Evolutionary conservation across 2,888 invertebrate species (phyloP).

Genomic region (Coelopa pilipes): DNA sequence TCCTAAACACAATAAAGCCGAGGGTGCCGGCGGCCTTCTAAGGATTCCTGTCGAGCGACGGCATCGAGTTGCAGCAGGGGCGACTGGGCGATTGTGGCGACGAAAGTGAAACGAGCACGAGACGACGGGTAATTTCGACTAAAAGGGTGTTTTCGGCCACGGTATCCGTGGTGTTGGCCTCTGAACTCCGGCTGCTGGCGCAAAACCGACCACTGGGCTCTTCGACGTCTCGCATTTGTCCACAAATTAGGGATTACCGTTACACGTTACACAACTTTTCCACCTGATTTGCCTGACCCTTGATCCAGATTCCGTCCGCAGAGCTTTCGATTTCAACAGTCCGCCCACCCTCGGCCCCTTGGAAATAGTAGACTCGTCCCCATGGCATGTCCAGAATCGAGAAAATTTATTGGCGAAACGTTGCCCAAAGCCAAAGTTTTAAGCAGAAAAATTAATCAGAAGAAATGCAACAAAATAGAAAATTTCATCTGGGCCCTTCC

Average conservation of each 20-base stretch:
- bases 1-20: too few species aligned
- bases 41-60: too few species aligned
- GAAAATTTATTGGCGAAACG: constrained; percentile 35
- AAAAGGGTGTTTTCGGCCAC: constrained; percentile 10
- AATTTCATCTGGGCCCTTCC: neutral
- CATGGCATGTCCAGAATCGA: neutral
- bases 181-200: constrained; percentile 6
- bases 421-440: constrained; percentile 16
- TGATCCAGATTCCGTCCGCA: constrained; percentile 41
- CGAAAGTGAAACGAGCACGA: too few species aligned
- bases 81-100: too few species aligned
- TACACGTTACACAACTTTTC: constrained; percentile 49
- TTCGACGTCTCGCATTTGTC: neutral
- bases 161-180: constrained; percentile 16
- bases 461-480: constrained; percentile 23
- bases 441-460: neutral
- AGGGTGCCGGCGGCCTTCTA: too few species aligned
- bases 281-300: constrained; percentile 59
- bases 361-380: neutral
- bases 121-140: too few species aligned
- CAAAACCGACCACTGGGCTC: neutral
- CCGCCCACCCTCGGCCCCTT: neutral
- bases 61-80: too few species aligned
- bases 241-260: constrained; percentile 27
- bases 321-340: constrained; percentile 16